These are phyloP conservation scores for Hafferia zeledoni DNA, from an alignment of 2,797 vertebrate species.

Conservation along the genomic window DNA sequence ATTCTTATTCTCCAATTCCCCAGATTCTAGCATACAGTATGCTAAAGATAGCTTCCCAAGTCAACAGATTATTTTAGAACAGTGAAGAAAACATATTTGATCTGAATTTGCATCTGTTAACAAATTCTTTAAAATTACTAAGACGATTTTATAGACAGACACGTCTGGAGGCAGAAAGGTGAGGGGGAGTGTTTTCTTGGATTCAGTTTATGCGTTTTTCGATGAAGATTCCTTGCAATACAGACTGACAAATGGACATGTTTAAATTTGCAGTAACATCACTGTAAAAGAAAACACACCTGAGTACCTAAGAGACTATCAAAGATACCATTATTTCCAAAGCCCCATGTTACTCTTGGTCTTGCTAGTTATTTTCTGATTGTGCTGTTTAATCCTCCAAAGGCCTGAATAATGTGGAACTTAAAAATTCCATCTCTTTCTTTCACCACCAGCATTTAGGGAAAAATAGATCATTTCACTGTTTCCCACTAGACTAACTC, in stretches of 20 bases:
- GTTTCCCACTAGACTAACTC: not conserved
- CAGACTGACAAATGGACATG: not conserved
- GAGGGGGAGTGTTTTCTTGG: not conserved
- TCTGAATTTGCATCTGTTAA: slow-evolving; percentile 1
- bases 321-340: not conserved
- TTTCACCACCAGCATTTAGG: not conserved
- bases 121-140: not conserved
- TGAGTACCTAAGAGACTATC: not conserved
- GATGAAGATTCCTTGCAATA: not conserved
- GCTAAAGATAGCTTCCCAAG: not conserved
- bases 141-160: not conserved
- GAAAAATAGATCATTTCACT: not conserved
- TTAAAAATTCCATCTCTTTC: not conserved
- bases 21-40: not conserved
- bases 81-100: not conserved
- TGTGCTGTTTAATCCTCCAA: not conserved
- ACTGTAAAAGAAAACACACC: not conserved
- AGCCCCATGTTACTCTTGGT: not conserved
- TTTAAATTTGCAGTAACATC: not conserved
- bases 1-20: not conserved
- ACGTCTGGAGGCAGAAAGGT: not conserved
- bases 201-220: not conserved
- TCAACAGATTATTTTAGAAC: slow-evolving; percentile 1
- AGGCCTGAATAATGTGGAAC: not conserved
- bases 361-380: not conserved